phyloP scores from a whole-genome alignment of 2,113 vertebrate species.

The Astatotilapia flaviijosephi region DNA sequence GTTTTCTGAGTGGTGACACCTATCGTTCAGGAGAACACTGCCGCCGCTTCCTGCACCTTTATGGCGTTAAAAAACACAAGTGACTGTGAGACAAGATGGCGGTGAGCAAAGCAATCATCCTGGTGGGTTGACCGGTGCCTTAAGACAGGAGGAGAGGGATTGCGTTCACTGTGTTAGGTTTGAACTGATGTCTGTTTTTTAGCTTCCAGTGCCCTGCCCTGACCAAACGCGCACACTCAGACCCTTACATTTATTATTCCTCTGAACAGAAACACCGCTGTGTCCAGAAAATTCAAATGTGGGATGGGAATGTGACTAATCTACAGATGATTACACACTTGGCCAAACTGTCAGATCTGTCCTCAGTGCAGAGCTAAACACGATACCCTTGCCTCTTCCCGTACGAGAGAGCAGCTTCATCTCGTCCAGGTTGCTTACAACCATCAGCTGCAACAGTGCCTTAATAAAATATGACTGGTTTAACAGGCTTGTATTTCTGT shows the following conservation, averaged over 20 bases:
- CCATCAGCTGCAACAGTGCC: neutral
- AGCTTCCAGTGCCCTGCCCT: neutral
- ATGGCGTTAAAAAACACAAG: neutral
- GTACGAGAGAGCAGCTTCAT: neutral
- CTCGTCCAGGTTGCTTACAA: neutral
- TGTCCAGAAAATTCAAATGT: neutral
- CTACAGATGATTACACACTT: neutral
- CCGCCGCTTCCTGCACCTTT: neutral
- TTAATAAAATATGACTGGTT: neutral
- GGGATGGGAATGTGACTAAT: neutral
- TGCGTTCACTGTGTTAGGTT: neutral
- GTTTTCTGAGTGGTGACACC: neutral
- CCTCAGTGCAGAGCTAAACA: neutral
- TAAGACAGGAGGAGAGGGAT: fast-evolving
- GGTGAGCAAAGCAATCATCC: neutral
- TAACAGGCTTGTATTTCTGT: neutral
- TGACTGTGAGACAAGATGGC: neutral
- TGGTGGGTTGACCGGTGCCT: fast-evolving
- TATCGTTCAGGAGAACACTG: neutral
- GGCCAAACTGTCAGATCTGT: neutral
- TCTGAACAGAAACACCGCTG: neutral
- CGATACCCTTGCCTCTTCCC: neutral
- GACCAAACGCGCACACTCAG: neutral
- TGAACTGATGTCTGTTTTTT: neutral
- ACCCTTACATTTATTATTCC: neutral